Evolutionary conservation across 2,797 vertebrate species (phyloP).

Genomic region (Protonibea diacanthus): DNA sequence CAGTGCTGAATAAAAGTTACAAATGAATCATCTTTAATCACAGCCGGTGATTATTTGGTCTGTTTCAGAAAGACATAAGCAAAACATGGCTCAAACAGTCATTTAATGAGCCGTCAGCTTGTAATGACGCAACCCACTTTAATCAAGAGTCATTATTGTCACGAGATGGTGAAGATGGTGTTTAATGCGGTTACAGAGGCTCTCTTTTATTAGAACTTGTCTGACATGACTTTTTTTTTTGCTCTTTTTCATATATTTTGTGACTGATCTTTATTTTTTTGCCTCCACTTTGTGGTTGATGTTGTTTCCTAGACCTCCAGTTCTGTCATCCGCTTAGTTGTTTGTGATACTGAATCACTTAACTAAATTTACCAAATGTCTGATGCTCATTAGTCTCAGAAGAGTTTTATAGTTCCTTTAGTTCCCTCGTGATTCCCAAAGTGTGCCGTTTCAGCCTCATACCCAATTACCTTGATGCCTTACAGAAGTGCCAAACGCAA

Average conservation of each 20-base stretch:
- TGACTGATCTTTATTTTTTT: not conserved
- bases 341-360: not conserved
- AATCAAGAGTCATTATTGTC: constrained; percentile 14
- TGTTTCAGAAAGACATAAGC: constrained; percentile 19
- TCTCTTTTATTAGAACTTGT: not conserved
- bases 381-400: not conserved
- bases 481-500: constrained; percentile 14
- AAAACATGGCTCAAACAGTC: constrained; percentile 16
- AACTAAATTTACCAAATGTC: not conserved
- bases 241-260: not conserved
- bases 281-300: not conserved
- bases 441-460: not conserved
- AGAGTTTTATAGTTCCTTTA: not conserved
- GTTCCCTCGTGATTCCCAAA: constrained; percentile 8
- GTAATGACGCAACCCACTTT: constrained; percentile 16
- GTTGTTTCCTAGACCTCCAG: not conserved
- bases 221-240: not conserved
- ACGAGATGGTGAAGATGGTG: not conserved
- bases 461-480: constrained; percentile 1
- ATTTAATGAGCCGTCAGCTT: constrained; percentile 49
- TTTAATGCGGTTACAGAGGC: not conserved
- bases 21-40: constrained; percentile 38
- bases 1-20: constrained; percentile 11
- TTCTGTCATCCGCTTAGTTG: constrained; percentile 1
- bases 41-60: constrained; percentile 38